A percentile compares a stretch with the other conserved stretches of the same genome.
phyloP scores from a whole-genome alignment of 1,140 invertebrate species.

The Portunus trituberculatus region DNA sequence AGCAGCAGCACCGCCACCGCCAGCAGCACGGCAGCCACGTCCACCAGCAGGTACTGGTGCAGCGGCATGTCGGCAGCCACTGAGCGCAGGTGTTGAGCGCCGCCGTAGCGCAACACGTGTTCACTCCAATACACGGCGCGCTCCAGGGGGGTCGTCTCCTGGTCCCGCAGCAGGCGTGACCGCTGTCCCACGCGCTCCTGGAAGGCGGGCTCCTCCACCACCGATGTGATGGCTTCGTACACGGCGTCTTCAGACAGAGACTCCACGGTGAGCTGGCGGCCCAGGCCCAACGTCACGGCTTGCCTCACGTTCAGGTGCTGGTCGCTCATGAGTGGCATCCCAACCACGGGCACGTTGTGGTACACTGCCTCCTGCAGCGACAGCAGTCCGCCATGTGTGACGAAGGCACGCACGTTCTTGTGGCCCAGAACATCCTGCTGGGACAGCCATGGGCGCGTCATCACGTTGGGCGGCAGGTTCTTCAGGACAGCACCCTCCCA shows the following conservation, averaged over 20 bases:
- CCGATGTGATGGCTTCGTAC: slow-evolving; percentile 62
- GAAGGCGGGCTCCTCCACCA: slow-evolving; percentile 67
- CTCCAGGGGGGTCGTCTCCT: slow-evolving; percentile 64
- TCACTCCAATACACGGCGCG: slow-evolving; percentile 82
- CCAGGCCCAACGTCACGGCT: slow-evolving; percentile 83
- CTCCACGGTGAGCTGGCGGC: slow-evolving; percentile 58
- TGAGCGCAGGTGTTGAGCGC: slow-evolving; percentile 81
- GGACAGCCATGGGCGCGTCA: slow-evolving; percentile 77
- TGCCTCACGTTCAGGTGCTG: slow-evolving; percentile 80
- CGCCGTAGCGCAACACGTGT: slow-evolving; percentile 82
- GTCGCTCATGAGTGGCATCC: slow-evolving; percentile 86
- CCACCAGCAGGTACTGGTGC: slow-evolving; percentile 71
- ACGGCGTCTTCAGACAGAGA: slow-evolving; percentile 62
- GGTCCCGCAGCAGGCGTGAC: slow-evolving; percentile 69
- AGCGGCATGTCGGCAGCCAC: slow-evolving; percentile 65
- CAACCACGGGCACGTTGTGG: slow-evolving; percentile 86
- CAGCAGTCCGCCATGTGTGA: slow-evolving; percentile 87
- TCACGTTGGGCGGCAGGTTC: slow-evolving; percentile 75
- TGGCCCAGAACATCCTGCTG: slow-evolving; percentile 78
- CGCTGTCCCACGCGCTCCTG: slow-evolving; percentile 45
- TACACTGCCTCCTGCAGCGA: slow-evolving; percentile 87
- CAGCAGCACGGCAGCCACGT: slow-evolving; percentile 68
- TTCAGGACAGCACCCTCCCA: slow-evolving; percentile 76
- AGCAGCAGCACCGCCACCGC: slow-evolving; percentile 25
- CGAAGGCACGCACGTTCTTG: slow-evolving; percentile 81